These are phyloP conservation scores for Sinosuthora webbiana DNA, from an alignment of 2,113 vertebrate species.

Conservation along the genomic window DNA sequence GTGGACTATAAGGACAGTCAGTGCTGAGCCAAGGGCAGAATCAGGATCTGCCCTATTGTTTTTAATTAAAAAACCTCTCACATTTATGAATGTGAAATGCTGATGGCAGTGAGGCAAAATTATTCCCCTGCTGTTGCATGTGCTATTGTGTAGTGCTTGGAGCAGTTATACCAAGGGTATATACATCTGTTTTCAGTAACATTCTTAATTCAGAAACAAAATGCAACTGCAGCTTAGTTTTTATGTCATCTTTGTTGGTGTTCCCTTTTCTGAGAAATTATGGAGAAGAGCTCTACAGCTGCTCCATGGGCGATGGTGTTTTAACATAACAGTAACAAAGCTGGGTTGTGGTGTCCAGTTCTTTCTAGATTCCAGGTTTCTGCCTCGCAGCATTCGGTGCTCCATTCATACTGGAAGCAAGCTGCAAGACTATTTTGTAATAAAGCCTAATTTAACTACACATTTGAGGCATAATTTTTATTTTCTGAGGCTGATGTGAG, in stretches of 20 bases:
- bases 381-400: not conserved
- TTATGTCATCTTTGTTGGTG: not conserved
- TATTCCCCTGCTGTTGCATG: not conserved
- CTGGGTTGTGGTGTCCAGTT: not conserved
- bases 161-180: not conserved
- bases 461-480: not conserved
- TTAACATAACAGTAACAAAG: fast-evolving
- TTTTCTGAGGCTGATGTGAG: not conserved
- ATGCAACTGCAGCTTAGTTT: not conserved
- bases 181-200: not conserved
- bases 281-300: not conserved
- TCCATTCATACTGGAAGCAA: not conserved
- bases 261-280: not conserved
- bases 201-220: not conserved
- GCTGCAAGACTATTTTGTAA: not conserved
- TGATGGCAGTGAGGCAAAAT: not conserved
- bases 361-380: not conserved
- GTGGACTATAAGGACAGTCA: not conserved
- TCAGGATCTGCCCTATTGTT: not conserved
- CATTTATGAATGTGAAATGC: not conserved
- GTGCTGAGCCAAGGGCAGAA: not conserved
- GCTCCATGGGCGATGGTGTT: not conserved
- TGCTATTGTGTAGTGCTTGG: not conserved
- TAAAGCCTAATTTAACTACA: not conserved
- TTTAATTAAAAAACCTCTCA: not conserved